A percentile compares a stretch with the other conserved stretches of the same genome.
These are phyloP conservation scores for mouse (Mus musculus) DNA, from an alignment of 2,113 vertebrate genomes.

Conservation along the genomic window DNA sequence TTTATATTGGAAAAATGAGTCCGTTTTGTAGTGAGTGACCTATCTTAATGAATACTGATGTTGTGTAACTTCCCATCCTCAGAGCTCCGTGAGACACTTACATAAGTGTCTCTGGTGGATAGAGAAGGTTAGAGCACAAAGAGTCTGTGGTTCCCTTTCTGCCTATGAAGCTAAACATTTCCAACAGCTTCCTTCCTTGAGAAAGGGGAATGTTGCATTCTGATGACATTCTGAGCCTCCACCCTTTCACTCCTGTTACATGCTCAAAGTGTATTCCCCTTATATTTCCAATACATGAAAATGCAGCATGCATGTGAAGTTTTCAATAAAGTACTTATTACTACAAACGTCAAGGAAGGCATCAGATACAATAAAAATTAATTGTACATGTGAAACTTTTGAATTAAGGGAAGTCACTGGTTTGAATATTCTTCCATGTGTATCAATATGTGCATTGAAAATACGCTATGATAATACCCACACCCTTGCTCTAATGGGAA, in stretches of 20 bases:
- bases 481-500: neutral
- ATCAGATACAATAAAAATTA: conserved; percentile 28
- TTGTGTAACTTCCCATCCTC: conserved; percentile 61
- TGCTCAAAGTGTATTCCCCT: neutral
- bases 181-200: neutral
- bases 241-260: neutral
- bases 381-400: conserved; percentile 46
- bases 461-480: neutral
- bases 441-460: neutral
- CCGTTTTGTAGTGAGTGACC: conserved; percentile 74
- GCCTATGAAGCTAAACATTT: neutral
- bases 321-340: neutral
- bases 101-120: conserved; percentile 55
- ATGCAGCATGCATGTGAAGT: neutral
- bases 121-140: conserved; percentile 47
- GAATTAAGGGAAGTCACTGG: neutral
- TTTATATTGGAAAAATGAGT: conserved; percentile 76
- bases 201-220: neutral
- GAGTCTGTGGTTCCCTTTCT: conserved; percentile 52
- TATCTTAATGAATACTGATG: conserved; percentile 78
- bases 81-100: conserved; percentile 50
- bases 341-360: conserved; percentile 19
- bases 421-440: neutral
- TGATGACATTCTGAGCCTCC: conserved; percentile 23
- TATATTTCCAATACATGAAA: neutral